A percentile compares a stretch with the other conserved stretches of the same genome.
phyloP scores from a whole-genome alignment of 2,888 invertebrate species.

The Choreutis nemorana region DNA sequence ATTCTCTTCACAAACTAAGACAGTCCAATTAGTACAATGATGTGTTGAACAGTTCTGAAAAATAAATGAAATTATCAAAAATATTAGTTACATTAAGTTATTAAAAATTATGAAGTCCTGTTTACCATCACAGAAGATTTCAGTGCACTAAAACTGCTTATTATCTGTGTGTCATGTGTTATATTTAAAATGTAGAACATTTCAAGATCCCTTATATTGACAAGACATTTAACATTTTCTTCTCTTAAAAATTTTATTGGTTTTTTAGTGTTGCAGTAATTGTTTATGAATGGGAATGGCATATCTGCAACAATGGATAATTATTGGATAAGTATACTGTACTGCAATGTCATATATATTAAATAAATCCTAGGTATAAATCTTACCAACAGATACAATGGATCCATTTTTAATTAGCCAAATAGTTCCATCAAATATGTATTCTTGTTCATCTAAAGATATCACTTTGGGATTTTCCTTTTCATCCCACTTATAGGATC shows the following conservation, averaged over 20 bases:
- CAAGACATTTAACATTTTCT: constrained; percentile 31
- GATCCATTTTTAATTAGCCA: constrained; percentile 37
- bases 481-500: constrained; percentile 27
- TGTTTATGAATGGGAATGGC: constrained; percentile 30
- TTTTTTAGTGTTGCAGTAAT: constrained; percentile 36
- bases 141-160: too few relatives aligned
- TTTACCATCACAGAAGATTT: constrained; percentile 30
- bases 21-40: constrained; percentile 43
- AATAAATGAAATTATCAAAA: constrained; percentile 5
- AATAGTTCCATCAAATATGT: constrained; percentile 31
- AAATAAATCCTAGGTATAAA: constrained; percentile 7
- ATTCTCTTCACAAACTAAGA: constrained; percentile 27
- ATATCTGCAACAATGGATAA: constrained; percentile 41
- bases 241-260: constrained; percentile 34
- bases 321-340: too few relatives aligned
- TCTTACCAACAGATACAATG: constrained; percentile 33
- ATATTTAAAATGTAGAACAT: constrained; percentile 36
- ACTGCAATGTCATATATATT: too few relatives aligned
- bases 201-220: constrained; percentile 40
- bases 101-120: not conserved
- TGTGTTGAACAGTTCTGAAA: constrained; percentile 47
- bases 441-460: constrained; percentile 26
- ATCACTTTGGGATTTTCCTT: constrained; percentile 12
- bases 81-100: not conserved
- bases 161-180: constrained; percentile 25